Percentiles rank a stretch among this genome's conserved stretches.
Evolutionary conservation across 2,797 vertebrate genomes (phyloP).

Genomic region (Rhinatrema bivittatum): DNA sequence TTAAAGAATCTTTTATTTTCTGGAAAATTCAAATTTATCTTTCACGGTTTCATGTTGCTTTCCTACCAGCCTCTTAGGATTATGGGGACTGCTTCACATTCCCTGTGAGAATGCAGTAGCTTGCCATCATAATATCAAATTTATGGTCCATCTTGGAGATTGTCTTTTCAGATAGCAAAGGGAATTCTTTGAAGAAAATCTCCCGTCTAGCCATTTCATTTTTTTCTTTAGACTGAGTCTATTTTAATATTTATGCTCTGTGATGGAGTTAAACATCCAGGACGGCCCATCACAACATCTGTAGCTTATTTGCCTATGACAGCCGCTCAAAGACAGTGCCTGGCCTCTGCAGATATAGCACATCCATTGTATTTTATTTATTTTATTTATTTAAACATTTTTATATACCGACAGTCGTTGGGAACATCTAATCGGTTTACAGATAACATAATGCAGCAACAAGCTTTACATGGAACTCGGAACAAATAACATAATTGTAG

Average conservation of each 20-base stretch:
- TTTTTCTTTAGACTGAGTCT: conserved; percentile 8
- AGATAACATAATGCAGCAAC: too few relatives aligned
- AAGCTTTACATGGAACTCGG: too few relatives aligned
- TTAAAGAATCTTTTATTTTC: not conserved
- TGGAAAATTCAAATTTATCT: conserved; percentile 3
- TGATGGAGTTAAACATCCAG: not conserved
- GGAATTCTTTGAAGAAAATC: conserved; percentile 38
- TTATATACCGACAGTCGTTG: too few relatives aligned
- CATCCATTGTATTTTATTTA: too few relatives aligned
- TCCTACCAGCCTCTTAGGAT: rapidly evolving
- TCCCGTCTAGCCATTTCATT: conserved; percentile 33
- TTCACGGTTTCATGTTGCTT: conserved; percentile 11
- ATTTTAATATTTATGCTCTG: conserved; percentile 18
- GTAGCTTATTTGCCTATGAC: not conserved
- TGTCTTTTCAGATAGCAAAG: conserved; percentile 18
- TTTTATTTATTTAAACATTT: too few relatives aligned
- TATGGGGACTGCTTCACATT: not conserved
- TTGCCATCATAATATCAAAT: conserved; percentile 15
- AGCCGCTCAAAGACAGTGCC: not conserved
- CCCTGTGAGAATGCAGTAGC: conserved; percentile 9
- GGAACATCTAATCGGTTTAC: too few relatives aligned
- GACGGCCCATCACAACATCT: conserved; percentile 16
- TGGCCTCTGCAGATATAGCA: not conserved
- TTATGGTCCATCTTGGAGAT: conserved; percentile 15
- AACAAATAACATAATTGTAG: too few relatives aligned